A percentile compares a stretch with the other conserved stretches of the same genome.
Conservation (phyloP, 2,113 vertebrate species). For the Calyptommatus sinebrachiatus region DNA sequence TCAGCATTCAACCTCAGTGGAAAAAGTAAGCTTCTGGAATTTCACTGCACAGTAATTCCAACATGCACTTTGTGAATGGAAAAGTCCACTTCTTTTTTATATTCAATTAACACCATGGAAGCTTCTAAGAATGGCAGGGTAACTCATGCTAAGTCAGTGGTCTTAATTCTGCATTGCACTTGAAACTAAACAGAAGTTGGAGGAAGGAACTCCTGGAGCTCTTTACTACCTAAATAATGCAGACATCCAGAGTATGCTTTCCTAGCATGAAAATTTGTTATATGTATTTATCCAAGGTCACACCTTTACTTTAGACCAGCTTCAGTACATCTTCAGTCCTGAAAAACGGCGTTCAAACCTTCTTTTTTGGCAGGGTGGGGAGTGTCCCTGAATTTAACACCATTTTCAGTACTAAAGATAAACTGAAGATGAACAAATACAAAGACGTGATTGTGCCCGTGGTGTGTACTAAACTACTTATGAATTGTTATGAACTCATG, state of each 20-base stretch:
- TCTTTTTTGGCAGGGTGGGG: too few species aligned
- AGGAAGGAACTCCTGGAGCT: slow-evolving; percentile 26
- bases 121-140: background rate
- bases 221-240: slow-evolving; percentile 16
- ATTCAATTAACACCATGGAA: background rate
- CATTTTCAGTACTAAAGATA: too few species aligned
- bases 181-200: background rate
- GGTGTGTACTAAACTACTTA: background rate
- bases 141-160: background rate
- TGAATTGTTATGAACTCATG: slow-evolving; percentile 29
- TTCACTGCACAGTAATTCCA: background rate
- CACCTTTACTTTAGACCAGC: too few species aligned
- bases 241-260: slow-evolving; percentile 26
- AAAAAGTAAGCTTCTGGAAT: background rate
- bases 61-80: background rate
- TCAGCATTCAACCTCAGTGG: background rate
- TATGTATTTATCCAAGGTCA: background rate
- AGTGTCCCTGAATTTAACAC: too few species aligned
- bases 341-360: too few species aligned
- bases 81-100: background rate
- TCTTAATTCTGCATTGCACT: background rate
- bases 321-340: too few species aligned
- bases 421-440: too few species aligned
- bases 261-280: slow-evolving; percentile 14
- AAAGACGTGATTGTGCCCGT: background rate